Conservation (phyloP, 1,140 invertebrate species). For the Galendromus occidentalis region DNA sequence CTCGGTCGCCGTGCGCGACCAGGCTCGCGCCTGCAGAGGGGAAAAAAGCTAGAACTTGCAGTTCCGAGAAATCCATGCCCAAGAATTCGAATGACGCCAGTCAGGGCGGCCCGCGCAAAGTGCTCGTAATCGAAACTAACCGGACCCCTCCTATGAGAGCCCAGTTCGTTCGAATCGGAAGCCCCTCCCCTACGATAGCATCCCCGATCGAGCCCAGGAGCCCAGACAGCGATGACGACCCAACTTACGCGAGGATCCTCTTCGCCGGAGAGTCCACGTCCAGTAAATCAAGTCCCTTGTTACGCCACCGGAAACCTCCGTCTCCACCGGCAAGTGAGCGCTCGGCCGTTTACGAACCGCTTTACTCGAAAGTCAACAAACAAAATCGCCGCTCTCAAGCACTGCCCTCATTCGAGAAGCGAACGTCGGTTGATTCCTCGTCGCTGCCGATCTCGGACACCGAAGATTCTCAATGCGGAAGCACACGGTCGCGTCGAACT, state of each 20-base stretch:
- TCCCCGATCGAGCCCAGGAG: background rate
- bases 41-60: too few relatives aligned
- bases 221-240: background rate
- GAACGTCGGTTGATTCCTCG: too few relatives aligned
- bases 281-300: background rate
- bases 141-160: background rate
- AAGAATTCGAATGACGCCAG: too few relatives aligned
- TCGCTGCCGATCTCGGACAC: background rate
- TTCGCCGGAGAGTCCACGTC: background rate
- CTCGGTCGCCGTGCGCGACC: background rate
- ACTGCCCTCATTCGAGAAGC: too few relatives aligned
- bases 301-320: background rate
- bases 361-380: constrained; percentile 11
- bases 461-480: background rate
- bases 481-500: background rate
- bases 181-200: background rate
- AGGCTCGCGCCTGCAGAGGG: too few relatives aligned
- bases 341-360: background rate
- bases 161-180: background rate
- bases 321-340: background rate
- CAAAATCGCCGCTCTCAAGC: too few relatives aligned
- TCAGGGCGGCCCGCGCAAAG: background rate
- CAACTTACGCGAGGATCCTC: background rate
- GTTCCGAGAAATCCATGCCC: too few relatives aligned
- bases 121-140: background rate